These are phyloP conservation scores for Grapholita molesta DNA, from an alignment of 1,140 invertebrate species.

Conservation along the genomic window DNA sequence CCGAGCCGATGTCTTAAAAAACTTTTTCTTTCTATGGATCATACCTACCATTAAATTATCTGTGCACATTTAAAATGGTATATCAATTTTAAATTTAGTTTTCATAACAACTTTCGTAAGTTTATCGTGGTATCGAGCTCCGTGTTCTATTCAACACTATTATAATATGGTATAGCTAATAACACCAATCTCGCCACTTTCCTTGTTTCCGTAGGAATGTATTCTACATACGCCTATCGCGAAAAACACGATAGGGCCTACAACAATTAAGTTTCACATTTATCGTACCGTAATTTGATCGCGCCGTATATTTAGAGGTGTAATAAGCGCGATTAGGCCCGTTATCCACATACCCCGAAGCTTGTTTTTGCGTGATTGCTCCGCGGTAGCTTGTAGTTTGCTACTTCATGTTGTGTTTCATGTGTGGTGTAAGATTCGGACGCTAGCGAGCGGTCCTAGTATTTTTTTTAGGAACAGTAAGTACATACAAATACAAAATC, in stretches of 20 bases:
- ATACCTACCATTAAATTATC: too few relatives aligned
- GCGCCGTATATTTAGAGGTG: neutral
- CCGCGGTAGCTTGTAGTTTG: slow-evolving; percentile 18
- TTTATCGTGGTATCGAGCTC: neutral
- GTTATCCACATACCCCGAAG: slow-evolving; percentile 35
- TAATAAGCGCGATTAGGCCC: slow-evolving; percentile 19
- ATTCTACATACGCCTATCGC: neutral
- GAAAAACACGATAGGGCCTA: neutral
- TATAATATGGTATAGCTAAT: neutral
- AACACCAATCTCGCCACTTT: neutral
- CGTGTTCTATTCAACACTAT: neutral
- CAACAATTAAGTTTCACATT: slow-evolving; percentile 15
- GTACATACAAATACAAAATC: too few relatives aligned
- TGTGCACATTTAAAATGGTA: too few relatives aligned
- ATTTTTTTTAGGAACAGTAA: neutral
- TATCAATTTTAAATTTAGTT: too few relatives aligned
- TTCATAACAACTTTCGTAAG: too few relatives aligned
- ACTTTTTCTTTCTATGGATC: too few relatives aligned
- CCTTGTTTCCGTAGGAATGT: neutral
- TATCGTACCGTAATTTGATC: neutral
- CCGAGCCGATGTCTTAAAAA: too few relatives aligned
- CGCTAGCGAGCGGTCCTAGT: neutral
- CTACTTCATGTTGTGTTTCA: slow-evolving; percentile 7
- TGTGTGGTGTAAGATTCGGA: neutral
- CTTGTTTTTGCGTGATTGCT: slow-evolving; percentile 33